A percentile compares a stretch with the other conserved stretches of the same genome.
These are phyloP conservation scores for Drosophila nasuta DNA, from an alignment of 1,140 invertebrate genomes.

Conservation along the genomic window DNA sequence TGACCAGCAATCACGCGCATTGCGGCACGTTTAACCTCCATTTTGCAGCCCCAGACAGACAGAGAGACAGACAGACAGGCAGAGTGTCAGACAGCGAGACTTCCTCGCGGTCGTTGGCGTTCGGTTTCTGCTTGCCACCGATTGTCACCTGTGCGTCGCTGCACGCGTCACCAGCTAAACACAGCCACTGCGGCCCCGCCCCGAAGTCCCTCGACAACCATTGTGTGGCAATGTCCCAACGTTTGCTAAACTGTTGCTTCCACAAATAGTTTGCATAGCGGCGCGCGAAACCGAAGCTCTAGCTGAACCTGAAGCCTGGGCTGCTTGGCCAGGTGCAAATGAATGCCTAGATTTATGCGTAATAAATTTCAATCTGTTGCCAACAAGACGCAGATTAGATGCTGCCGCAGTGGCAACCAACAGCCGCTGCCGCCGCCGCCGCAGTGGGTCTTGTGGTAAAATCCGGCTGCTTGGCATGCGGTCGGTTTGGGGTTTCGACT, in stretches of 20 bases:
- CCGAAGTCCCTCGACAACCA: no score
- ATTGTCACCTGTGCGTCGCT: constrained; percentile 72
- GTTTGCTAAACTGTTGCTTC: constrained; percentile 55
- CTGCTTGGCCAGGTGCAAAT: constrained; percentile 70
- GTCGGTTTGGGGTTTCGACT: constrained; percentile 36
- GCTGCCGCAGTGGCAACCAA: constrained; percentile 8
- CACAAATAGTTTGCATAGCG: constrained; percentile 75
- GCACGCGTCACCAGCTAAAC: constrained; percentile 41
- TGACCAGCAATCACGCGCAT: constrained; percentile 58
- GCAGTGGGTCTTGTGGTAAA: neutral
- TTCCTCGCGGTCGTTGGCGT: constrained; percentile 18
- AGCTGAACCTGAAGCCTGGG: constrained; percentile 9
- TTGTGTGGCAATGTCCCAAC: neutral
- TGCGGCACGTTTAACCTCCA: constrained; percentile 59
- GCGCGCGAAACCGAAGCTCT: constrained; percentile 33
- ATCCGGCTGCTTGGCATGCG: constrained; percentile 34
- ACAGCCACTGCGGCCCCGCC: neutral
- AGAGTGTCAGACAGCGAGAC: neutral
- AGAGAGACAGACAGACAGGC: no score
- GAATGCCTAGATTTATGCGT: constrained; percentile 83
- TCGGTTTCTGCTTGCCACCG: constrained; percentile 17
- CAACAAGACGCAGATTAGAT: constrained; percentile 79
- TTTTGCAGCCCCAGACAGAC: neutral
- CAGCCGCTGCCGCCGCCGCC: neutral
- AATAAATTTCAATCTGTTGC: constrained; percentile 84